Evolutionary conservation across 2,113 vertebrate species (phyloP).

Genomic region (Acinonyx jubatus): DNA sequence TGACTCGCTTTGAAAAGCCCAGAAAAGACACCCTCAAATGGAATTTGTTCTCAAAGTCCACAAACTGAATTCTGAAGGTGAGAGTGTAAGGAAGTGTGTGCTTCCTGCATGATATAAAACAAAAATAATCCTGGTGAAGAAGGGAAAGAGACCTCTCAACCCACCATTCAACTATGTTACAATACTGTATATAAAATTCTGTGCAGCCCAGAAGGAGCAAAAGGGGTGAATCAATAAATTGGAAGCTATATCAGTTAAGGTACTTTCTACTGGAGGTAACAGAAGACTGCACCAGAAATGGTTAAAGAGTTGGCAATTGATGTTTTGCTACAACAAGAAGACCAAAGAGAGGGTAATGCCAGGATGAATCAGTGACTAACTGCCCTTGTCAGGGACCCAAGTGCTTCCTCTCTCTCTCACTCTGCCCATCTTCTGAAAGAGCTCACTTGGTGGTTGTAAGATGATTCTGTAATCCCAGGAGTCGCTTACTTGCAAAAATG

Average conservation of each 20-base stretch:
- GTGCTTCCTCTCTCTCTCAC: neutral
- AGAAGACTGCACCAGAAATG: neutral
- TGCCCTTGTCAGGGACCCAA: neutral
- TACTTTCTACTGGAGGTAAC: neutral
- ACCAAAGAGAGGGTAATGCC: neutral
- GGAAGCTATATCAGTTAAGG: neutral
- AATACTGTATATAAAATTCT: neutral
- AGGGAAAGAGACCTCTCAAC: neutral
- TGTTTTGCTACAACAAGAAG: neutral
- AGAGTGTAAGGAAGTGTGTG: neutral
- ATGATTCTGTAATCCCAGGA: neutral
- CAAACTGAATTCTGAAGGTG: neutral
- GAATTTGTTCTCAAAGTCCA: neutral
- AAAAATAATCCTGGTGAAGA: neutral
- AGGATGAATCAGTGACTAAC: neutral
- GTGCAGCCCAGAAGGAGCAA: neutral
- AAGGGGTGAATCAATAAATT: neutral
- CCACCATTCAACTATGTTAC: neutral
- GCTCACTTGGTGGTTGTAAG: neutral
- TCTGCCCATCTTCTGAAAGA: neutral
- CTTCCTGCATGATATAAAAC: neutral
- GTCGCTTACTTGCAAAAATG: neutral
- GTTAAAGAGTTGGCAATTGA: neutral
- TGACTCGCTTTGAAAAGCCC: neutral
- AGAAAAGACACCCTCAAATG: neutral